A percentile compares a stretch with the other conserved stretches of the same genome.
Conservation (phyloP, 2,888 invertebrate genomes). For the Heliconius sara region DNA sequence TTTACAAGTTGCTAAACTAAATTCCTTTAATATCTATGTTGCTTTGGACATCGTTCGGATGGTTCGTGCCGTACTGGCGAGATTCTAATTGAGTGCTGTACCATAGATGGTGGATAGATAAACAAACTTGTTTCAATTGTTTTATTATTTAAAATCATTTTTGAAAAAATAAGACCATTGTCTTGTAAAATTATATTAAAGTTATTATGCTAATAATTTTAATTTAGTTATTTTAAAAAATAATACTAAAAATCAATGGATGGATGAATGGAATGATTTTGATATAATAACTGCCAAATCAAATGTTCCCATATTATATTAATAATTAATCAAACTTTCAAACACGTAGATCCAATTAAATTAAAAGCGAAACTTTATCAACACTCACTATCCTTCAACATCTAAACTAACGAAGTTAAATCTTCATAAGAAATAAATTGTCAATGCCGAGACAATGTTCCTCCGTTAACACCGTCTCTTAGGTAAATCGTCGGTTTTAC, state of each 20-base stretch:
- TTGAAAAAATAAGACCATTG: not conserved
- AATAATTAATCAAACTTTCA: no score
- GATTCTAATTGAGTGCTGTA: slow-evolving; percentile 29
- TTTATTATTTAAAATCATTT: not conserved
- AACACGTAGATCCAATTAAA: slow-evolving; percentile 26
- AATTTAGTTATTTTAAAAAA: not conserved
- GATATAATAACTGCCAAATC: not conserved
- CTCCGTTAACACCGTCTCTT: slow-evolving; percentile 76
- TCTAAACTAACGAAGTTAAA: slow-evolving; percentile 75
- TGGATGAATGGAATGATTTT: not conserved
- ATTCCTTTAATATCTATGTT: slow-evolving; percentile 69
- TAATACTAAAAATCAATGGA: not conserved
- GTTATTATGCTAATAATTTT: not conserved
- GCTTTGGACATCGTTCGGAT: slow-evolving; percentile 66
- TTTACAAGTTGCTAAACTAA: slow-evolving; percentile 74
- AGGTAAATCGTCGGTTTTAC: slow-evolving; percentile 81
- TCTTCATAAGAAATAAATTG: slow-evolving; percentile 82
- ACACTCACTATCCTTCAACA: slow-evolving; percentile 52
- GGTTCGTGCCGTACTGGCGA: slow-evolving; percentile 55
- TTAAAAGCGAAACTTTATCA: slow-evolving; percentile 28
- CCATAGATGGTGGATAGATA: not conserved
- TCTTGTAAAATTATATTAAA: not conserved
- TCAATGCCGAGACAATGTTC: slow-evolving; percentile 81
- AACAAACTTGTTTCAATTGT: not conserved
- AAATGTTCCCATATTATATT: not conserved